Conservation (phyloP, 1,140 invertebrate genomes). For the Kradibia gibbosae region DNA sequence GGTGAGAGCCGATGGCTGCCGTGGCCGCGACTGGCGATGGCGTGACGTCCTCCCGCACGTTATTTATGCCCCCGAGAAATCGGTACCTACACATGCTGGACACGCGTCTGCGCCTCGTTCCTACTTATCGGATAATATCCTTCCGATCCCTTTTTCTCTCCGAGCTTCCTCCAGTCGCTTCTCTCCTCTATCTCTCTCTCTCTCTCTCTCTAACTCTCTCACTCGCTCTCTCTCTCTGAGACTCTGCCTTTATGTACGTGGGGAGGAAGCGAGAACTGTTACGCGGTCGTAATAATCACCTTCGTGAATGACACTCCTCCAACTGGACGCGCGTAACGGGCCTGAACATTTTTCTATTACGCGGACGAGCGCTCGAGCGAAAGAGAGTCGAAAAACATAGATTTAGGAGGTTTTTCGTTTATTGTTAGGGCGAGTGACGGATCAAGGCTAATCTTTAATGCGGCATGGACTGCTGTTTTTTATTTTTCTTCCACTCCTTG, state of each 20-base stretch:
- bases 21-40: conserved; percentile 14
- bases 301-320: background rate
- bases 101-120: conserved; percentile 57
- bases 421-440: background rate
- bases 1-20: conserved; percentile 1
- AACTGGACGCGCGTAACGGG: background rate
- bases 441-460: background rate
- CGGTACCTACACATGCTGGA: conserved; percentile 67
- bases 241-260: background rate
- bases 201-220: background rate
- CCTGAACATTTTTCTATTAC: conserved; percentile 13
- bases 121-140: background rate
- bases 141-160: background rate
- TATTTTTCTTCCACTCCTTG: background rate
- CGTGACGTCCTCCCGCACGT: conserved; percentile 63
- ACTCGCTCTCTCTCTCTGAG: background rate
- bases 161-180: background rate
- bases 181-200: background rate
- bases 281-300: conserved; percentile 30
- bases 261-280: too few species aligned
- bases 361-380: background rate
- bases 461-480: background rate
- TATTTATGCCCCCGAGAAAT: conserved; percentile 69
- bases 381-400: conserved; percentile 3
- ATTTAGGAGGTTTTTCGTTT: conserved; percentile 28